phyloP scores from a whole-genome alignment of 2,888 invertebrate genomes.

The Lasioglossum zephyrum region DNA sequence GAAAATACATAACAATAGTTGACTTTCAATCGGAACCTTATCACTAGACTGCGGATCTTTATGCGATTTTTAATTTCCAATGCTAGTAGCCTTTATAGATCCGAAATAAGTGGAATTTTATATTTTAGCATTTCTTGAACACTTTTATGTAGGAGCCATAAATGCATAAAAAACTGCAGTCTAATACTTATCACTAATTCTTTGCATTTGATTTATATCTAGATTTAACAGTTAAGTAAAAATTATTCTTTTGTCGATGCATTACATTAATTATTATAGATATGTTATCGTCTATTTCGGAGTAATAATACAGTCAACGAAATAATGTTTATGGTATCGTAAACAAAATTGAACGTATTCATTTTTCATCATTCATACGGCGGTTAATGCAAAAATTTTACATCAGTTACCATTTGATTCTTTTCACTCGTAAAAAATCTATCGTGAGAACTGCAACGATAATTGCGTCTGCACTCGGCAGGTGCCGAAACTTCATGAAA shows the following conservation, averaged over 20 bases:
- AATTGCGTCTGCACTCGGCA: not conserved
- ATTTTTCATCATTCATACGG: not conserved
- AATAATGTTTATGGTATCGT: not conserved
- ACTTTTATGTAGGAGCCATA: too few species aligned
- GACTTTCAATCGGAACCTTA: not conserved
- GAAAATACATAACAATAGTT: not conserved
- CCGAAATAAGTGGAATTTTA: too few species aligned
- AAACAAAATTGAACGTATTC: not conserved
- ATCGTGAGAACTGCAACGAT: not conserved
- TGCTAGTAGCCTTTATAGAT: too few species aligned
- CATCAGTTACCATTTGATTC: not conserved
- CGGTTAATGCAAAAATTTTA: not conserved
- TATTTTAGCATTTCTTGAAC: too few species aligned
- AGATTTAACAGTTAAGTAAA: not conserved
- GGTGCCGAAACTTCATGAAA: slow-evolving; percentile 6
- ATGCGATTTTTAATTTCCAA: too few species aligned
- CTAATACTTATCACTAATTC: slow-evolving; percentile 7
- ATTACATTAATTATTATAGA: not conserved
- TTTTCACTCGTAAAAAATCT: slow-evolving; percentile 3
- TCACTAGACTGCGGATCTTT: not conserved
- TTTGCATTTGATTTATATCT: not conserved
- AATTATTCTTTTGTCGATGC: not conserved
- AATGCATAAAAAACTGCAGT: too few species aligned
- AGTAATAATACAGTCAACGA: slow-evolving; percentile 12
- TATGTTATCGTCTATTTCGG: not conserved